These are phyloP conservation scores for Papilio polyxenes DNA, from an alignment of 1,140 invertebrate genomes.

Conservation along the genomic window DNA sequence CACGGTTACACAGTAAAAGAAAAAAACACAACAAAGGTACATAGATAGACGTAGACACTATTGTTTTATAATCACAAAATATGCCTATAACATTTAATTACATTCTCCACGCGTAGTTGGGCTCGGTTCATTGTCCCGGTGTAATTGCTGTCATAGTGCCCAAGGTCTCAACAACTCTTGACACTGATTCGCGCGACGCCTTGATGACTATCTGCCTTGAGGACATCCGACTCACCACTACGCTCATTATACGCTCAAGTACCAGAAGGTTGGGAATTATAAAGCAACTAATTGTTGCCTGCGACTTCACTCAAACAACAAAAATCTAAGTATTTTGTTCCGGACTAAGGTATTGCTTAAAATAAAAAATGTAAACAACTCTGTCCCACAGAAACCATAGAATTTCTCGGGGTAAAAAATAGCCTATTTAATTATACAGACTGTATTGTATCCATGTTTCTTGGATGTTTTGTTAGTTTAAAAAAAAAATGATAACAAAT, in stretches of 20 bases:
- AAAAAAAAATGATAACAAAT: background rate
- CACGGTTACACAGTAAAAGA: background rate
- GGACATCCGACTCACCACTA: slow-evolving; percentile 60
- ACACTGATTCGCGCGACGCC: slow-evolving; percentile 56
- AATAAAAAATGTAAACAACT: background rate
- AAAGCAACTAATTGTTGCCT: background rate
- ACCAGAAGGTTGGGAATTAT: background rate
- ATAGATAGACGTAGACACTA: background rate
- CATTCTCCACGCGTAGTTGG: slow-evolving; percentile 29
- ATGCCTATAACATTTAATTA: slow-evolving; percentile 33
- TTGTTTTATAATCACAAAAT: slow-evolving; percentile 8
- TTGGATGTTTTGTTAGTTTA: background rate
- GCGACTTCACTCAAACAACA: background rate
- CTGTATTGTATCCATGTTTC: too few relatives aligned
- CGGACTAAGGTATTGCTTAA: too few relatives aligned
- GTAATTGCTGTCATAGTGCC: slow-evolving; percentile 45
- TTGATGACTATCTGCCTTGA: slow-evolving; percentile 56
- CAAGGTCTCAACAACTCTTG: slow-evolving; percentile 54
- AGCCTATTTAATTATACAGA: too few relatives aligned
- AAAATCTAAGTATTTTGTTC: background rate
- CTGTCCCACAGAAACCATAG: too few relatives aligned
- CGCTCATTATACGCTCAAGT: slow-evolving; percentile 40
- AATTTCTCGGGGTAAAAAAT: too few relatives aligned
- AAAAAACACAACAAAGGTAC: too few relatives aligned
- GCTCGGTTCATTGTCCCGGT: slow-evolving; percentile 51